Evolutionary conservation across 1,140 invertebrate species (phyloP).

Genomic region (Zaprionus camerounensis): DNA sequence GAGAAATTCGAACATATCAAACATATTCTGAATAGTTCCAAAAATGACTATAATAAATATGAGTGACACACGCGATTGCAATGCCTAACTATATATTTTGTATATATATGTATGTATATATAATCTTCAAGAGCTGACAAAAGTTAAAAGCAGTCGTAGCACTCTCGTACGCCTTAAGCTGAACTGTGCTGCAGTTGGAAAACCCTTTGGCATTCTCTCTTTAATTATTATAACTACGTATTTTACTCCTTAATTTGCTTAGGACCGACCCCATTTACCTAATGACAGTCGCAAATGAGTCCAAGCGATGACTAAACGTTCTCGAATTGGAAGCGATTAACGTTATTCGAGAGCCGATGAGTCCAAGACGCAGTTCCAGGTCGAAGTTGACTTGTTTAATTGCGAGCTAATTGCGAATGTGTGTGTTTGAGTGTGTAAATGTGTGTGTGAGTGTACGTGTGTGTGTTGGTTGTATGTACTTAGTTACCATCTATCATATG

Average conservation of each 20-base stretch:
- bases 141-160: neutral
- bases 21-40: too few relatives aligned
- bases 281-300: neutral
- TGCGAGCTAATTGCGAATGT: slow-evolving; percentile 24
- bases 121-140: neutral
- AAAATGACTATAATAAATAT: too few relatives aligned
- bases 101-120: too few relatives aligned
- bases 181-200: neutral
- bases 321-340: neutral
- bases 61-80: too few relatives aligned
- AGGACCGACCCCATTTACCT: neutral
- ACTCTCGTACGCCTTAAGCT: too few relatives aligned
- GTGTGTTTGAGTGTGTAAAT: neutral
- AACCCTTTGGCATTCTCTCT: neutral
- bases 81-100: too few relatives aligned
- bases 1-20: neutral
- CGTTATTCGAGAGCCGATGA: neutral
- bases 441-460: neutral
- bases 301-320: slow-evolving; percentile 3
- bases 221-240: neutral
- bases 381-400: slow-evolving; percentile 12
- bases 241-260: neutral
- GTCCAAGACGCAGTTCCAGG: neutral
- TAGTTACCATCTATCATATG: slow-evolving; percentile 33
- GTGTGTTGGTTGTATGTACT: slow-evolving; percentile 2